Evolutionary conservation across 2,888 invertebrate species (phyloP), one percentile per base, ranked within the genome.

Genomic region (Eumacrocentrus americanus): DNA sequence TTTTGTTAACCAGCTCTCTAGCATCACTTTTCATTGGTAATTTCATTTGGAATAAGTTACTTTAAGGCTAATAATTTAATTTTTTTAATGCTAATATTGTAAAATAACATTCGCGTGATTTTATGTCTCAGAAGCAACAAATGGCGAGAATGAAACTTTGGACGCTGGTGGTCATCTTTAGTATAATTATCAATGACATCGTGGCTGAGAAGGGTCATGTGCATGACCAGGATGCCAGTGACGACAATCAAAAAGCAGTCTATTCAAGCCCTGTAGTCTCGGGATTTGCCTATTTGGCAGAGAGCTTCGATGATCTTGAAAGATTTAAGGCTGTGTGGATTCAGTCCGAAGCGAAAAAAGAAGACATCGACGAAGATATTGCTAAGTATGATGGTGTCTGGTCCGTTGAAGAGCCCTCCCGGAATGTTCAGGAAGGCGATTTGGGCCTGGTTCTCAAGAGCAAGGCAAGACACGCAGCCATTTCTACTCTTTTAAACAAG

Each of bases 401-500:
- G 86, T 82, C 85, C 70, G 82, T 95, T 3, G 95, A 94, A 80
- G 81, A 88, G 37, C 91, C 96, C 0, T 83, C 86, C 60, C 88
- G 89, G 67, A 90, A 91, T 74, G 88, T 91, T 11, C 86, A 97
- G 73, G 87, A 87, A 59, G 91, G 91, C 52, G 98, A 99, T 78
- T 83, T 89, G 60, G 97, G 95, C 11, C 83, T 98, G 35, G 92
- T 97, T 7, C 82, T 98, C 16, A 95, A 94, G 77, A 92, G 95
- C 0, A 95, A 95, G 83, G 98, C 98, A 0, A 94, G 96, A 74
- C 99, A 98, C 82, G 94, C 98, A 11, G 98, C 98, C 5, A 92
- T 98, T 65, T 86, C 97, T 1, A 85, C 94, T 2, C 84, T 87
- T 25, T 82, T 99, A 12, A 84, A 84, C 58, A 89, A 87, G 75